These are phyloP conservation scores for Petrocephalus schoutedeni DNA, from an alignment of 2,797 vertebrate genomes.

Conservation along the genomic window DNA sequence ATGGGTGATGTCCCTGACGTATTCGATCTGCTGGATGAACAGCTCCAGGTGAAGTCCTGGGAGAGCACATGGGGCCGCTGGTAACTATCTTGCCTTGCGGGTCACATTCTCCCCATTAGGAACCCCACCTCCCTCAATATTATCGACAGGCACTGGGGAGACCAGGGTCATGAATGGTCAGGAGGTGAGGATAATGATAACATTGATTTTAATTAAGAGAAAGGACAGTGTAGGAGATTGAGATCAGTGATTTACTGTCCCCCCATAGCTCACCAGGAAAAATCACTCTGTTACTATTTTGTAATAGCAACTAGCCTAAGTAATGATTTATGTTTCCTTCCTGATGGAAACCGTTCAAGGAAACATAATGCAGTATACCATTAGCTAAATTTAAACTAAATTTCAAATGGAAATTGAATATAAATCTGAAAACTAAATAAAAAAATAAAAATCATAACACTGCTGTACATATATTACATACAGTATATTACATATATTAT, in stretches of 20 bases:
- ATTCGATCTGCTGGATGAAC: conserved; percentile 43
- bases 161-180: not conserved
- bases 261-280: not conserved
- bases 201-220: not conserved
- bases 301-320: not conserved
- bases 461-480: no score
- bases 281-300: not conserved
- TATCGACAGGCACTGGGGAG: not conserved
- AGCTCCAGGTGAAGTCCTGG: conserved; percentile 40
- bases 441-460: not conserved
- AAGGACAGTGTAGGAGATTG: not conserved
- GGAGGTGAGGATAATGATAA: not conserved
- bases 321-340: not conserved
- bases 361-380: not conserved
- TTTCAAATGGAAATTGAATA: not conserved
- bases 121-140: not conserved
- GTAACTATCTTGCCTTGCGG: not conserved
- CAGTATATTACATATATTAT: no score
- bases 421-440: not conserved
- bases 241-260: not conserved
- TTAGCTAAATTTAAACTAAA: not conserved
- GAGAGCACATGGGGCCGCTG: not conserved
- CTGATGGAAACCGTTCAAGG: not conserved
- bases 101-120: not conserved
- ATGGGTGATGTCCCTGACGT: conserved; percentile 36